phyloP scores from a whole-genome alignment of 2,888 invertebrate species.

The Cryptus viduatorius region DNA sequence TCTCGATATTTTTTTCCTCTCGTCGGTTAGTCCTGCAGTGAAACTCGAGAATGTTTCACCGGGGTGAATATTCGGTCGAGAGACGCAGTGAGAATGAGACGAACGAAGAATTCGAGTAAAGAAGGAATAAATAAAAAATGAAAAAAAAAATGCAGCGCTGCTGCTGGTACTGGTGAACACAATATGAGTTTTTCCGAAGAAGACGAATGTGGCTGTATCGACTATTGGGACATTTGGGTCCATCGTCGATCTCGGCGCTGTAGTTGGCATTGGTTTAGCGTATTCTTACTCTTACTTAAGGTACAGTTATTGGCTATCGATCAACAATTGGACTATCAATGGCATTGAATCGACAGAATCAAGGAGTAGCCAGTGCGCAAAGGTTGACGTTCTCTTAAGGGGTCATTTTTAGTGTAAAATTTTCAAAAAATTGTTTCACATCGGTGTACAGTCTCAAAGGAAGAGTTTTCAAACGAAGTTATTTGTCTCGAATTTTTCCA shows the following conservation, averaged over 20 bases:
- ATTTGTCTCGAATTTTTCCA: no score
- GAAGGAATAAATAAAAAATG: slow-evolving; percentile 6
- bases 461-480: no score
- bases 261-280: neutral
- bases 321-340: no score
- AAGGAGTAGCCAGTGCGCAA: no score
- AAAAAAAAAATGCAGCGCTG: slow-evolving; percentile 37
- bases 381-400: no score
- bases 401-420: no score
- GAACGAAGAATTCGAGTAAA: slow-evolving; percentile 34
- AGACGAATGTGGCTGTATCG: slow-evolving; percentile 61
- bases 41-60: slow-evolving; percentile 75
- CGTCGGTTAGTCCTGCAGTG: slow-evolving; percentile 67
- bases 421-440: no score
- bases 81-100: slow-evolving; percentile 56
- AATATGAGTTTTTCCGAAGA: slow-evolving; percentile 35
- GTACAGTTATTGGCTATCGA: no score
- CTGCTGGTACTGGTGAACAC: slow-evolving; percentile 29
- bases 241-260: slow-evolving; percentile 53
- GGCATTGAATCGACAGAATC: no score
- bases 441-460: no score
- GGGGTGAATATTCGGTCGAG: slow-evolving; percentile 50
- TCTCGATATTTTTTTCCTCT: slow-evolving; percentile 37
- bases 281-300: neutral
- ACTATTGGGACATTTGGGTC: slow-evolving; percentile 44